Evolutionary conservation across 2,888 invertebrate genomes (phyloP).

Genomic region (Dysmachus trigonus): DNA sequence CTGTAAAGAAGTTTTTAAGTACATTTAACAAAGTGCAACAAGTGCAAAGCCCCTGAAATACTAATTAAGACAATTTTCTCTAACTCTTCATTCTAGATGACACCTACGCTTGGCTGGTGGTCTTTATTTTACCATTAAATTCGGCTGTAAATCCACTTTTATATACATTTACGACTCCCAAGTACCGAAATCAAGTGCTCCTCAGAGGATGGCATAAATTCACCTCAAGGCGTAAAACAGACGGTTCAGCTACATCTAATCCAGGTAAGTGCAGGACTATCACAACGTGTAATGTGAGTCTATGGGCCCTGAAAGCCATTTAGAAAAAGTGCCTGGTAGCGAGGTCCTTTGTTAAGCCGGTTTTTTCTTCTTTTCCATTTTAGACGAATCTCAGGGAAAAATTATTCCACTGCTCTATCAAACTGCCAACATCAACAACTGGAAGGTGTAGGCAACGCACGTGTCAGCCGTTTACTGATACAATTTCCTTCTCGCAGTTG

Average conservation of each 20-base stretch:
- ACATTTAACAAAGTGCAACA: slow-evolving; percentile 14
- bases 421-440: slow-evolving; percentile 33
- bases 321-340: background rate
- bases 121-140: slow-evolving; percentile 75
- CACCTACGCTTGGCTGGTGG: slow-evolving; percentile 72
- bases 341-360: background rate
- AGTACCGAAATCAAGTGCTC: slow-evolving; percentile 68
- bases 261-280: slow-evolving; percentile 36
- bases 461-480: background rate
- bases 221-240: slow-evolving; percentile 60
- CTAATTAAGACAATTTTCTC: slow-evolving; percentile 12
- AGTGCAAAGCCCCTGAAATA: background rate
- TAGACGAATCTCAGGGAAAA: slow-evolving; percentile 41
- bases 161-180: slow-evolving; percentile 75
- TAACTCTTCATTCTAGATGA: slow-evolving; percentile 64
- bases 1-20: background rate
- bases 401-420: slow-evolving; percentile 40
- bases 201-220: slow-evolving; percentile 63
- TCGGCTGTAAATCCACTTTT: slow-evolving; percentile 73
- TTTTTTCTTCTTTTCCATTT: background rate
- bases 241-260: slow-evolving; percentile 56
- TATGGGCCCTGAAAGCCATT: background rate
- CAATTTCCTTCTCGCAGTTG: background rate
- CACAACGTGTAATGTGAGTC: background rate
- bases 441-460: slow-evolving; percentile 9